These are phyloP conservation scores for Tauraco hartlaubi DNA, from an alignment of 2,797 vertebrate species.

Conservation along the genomic window DNA sequence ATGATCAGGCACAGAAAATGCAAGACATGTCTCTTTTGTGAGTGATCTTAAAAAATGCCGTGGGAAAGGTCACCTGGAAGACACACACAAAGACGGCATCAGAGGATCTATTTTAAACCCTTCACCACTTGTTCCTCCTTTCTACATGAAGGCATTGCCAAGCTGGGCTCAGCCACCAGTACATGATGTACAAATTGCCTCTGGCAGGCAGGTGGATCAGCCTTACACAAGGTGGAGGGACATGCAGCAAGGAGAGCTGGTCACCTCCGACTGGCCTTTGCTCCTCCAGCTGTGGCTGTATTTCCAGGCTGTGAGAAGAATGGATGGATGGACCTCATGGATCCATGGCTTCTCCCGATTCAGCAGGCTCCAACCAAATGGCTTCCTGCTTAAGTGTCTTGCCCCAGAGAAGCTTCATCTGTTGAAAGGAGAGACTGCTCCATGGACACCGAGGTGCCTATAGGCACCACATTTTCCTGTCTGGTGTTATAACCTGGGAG, in stretches of 20 bases:
- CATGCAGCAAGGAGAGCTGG: neutral
- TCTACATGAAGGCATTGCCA: neutral
- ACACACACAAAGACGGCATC: neutral
- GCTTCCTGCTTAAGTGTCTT: neutral
- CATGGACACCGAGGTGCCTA: rapidly evolving
- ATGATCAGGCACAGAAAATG: neutral
- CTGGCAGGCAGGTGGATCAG: neutral
- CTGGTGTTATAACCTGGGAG: neutral
- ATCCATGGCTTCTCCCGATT: neutral
- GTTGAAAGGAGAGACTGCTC: neutral
- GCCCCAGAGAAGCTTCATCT: neutral
- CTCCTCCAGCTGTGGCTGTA: neutral
- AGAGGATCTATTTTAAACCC: neutral
- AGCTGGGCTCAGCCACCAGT: neutral
- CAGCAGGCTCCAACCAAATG: neutral
- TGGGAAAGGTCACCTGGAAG: neutral
- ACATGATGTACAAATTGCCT: neutral
- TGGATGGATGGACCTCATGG: neutral
- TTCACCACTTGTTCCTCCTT: neutral
- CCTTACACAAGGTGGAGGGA: neutral
- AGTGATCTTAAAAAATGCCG: neutral
- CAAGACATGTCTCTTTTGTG: neutral
- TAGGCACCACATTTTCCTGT: neutral
- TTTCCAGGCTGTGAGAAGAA: neutral
- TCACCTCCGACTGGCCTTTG: neutral